Base-by-base conservation (phyloP, 2,113 vertebrate species). In the Ia io region DNA sequence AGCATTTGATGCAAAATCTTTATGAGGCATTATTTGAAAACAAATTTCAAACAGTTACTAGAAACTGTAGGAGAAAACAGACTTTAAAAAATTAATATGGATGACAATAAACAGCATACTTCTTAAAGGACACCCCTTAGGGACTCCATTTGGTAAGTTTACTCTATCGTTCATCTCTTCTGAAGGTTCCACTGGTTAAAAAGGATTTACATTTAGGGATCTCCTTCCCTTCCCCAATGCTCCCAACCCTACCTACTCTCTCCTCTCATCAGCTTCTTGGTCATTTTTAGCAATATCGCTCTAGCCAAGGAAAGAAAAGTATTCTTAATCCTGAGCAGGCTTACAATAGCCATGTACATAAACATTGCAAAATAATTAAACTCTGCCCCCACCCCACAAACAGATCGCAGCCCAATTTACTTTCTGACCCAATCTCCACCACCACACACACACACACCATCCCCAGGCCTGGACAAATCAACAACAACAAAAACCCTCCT, bases 11-110 rank as follows among this genome's bases (percentile, higher is more conserved):
- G 5, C 47, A 70, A 93, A 93, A 77, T 47, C 61, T 73, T 77
- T 12, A 35, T 63, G 44, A 82, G 74, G 14, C 18, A 53, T 61
- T 37, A 61, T 40, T 59, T 18, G 5, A n/a, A n/a, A 77, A 18
- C 0, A 67, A 53, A 56, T 73, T 49, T 42, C 18, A 63, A 76
- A 13, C 1, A 63, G 63, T 47, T 47, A 25, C 35, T n/a, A 88
- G 67, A 93, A 93, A 88, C 42, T 51, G 7, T 79, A 42, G 35
- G 53, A 56, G 44, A 95, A 94, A 85, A 76, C 20, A 13, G 59
- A 65, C 67, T 82, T 85, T 80, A n/a, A 71, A 88, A 95, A 83
- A 35, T 78, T 88, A 91, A 89, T 44, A 49, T 85, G 44, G 73
- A n/a, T 84, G 78, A 35, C 3, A 32, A 53, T 78, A 86, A 93